These are phyloP conservation scores for Hydropsyche tenuis DNA, from an alignment of 1,140 invertebrate species.

Conservation along the genomic window DNA sequence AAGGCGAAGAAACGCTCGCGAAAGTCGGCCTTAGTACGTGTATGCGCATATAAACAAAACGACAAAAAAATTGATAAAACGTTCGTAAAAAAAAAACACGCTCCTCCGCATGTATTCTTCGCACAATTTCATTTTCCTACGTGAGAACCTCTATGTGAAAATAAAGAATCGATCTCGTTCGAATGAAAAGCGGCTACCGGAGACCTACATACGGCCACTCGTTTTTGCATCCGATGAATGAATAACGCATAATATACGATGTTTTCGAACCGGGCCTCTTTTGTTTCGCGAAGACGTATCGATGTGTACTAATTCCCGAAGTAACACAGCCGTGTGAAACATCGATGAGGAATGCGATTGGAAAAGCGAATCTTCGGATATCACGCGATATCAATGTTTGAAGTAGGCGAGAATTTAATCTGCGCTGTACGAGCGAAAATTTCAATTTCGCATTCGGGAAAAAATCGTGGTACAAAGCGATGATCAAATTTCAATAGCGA, in stretches of 20 bases:
- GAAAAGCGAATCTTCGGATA: neutral
- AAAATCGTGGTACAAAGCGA: no score
- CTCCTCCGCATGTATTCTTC: neutral
- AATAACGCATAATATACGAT: neutral
- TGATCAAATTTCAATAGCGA: no score
- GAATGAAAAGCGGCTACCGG: neutral
- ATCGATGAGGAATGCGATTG: no score
- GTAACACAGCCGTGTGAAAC: no score
- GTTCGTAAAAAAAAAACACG: neutral
- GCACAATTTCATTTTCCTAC: conserved; percentile 15
- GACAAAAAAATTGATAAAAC: neutral
- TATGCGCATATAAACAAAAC: conserved; percentile 17
- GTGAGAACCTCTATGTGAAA: neutral
- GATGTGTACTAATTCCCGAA: no score
- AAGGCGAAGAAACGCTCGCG: neutral
- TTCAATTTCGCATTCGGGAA: no score
- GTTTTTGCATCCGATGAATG: no score
- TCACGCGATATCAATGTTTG: no score
- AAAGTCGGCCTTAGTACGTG: conserved; percentile 2
- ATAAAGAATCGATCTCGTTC: conserved; percentile 1
- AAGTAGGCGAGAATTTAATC: no score
- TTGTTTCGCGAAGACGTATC: neutral
- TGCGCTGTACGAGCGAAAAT: no score
- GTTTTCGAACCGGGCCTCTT: neutral
- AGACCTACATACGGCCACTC: no score